A percentile compares a stretch with the other conserved stretches of the same genome.
phyloP scores from a whole-genome alignment of 2,113 vertebrate genomes.

The Sakesphorus luctuosus region DNA sequence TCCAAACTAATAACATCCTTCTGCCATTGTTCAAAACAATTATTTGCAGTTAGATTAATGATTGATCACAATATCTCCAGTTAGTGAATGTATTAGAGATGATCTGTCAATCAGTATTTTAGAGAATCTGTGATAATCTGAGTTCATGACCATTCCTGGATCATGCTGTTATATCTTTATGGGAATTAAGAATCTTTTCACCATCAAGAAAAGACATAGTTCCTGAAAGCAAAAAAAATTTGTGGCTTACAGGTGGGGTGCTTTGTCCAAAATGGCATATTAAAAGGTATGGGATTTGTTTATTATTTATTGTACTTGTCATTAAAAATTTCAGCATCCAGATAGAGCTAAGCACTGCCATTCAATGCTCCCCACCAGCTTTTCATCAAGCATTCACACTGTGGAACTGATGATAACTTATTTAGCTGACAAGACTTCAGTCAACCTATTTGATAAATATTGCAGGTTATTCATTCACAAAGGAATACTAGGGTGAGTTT shows the following conservation, averaged over 20 bases:
- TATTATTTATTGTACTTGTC: not conserved
- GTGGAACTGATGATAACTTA: not conserved
- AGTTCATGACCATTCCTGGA: not conserved
- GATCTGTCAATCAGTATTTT: not conserved
- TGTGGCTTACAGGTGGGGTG: rapidly evolving
- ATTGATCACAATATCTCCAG: not conserved
- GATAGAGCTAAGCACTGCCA: not conserved
- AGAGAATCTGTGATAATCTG: not conserved
- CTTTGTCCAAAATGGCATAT: not conserved
- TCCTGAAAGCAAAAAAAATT: not conserved
- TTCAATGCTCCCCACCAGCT: rapidly evolving
- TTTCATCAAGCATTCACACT: rapidly evolving
- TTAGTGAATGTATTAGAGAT: not conserved
- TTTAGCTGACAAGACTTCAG: not conserved
- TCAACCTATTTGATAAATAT: not conserved
- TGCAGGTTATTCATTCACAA: not conserved
- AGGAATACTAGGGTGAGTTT: not conserved
- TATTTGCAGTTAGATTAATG: not conserved
- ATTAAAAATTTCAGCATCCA: not conserved
- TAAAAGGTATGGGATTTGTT: not conserved
- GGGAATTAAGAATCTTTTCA: not conserved
- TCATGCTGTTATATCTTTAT: not conserved
- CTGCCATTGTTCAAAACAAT: not conserved
- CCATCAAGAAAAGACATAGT: not conserved
- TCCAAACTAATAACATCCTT: not conserved